Evolutionary conservation across 2,888 invertebrate genomes (phyloP).

Genomic region (Drosophila quinaria): DNA sequence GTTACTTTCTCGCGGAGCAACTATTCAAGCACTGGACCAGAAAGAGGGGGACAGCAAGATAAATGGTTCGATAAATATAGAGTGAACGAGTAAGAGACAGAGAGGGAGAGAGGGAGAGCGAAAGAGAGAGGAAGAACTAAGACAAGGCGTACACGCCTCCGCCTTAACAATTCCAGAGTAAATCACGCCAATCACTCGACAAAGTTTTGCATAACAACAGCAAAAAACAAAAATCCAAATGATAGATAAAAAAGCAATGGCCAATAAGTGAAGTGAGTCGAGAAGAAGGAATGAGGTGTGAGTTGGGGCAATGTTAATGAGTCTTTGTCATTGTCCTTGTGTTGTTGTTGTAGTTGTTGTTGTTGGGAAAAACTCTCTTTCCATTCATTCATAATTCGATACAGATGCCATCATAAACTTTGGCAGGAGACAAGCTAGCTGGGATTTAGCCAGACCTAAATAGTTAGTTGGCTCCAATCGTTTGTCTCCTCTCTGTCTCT

Average conservation of each 20-base stretch:
- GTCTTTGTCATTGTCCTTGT: slow-evolving; percentile 51
- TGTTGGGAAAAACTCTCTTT: slow-evolving; percentile 36
- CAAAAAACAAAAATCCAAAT: slow-evolving; percentile 23
- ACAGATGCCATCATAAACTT: slow-evolving; percentile 55
- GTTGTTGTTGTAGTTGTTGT: too few relatives aligned
- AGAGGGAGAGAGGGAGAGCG: not conserved
- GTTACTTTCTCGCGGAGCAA: slow-evolving; percentile 54
- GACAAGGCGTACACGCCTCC: slow-evolving; percentile 52
- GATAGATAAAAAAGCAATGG: slow-evolving; percentile 49
- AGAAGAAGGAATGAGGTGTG: slow-evolving; percentile 11
- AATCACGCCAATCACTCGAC: slow-evolving; percentile 63
- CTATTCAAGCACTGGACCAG: slow-evolving; percentile 20
- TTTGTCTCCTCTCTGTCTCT: not conserved
- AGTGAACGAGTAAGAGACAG: not conserved
- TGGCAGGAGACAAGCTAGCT: slow-evolving; percentile 21
- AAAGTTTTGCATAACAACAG: slow-evolving; percentile 60
- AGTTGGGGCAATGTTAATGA: slow-evolving; percentile 58
- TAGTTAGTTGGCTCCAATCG: slow-evolving; percentile 47
- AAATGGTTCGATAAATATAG: slow-evolving; percentile 14
- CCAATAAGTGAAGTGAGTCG: slow-evolving; percentile 50
- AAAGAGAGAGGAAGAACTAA: slow-evolving; percentile 18
- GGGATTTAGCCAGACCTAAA: slow-evolving; percentile 29
- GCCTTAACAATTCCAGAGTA: slow-evolving; percentile 53
- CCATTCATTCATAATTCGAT: slow-evolving; percentile 73
- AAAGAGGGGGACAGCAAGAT: slow-evolving; percentile 19